A percentile compares a stretch with the other conserved stretches of the same genome.
These are phyloP conservation scores for Notoglanidium macrostoma DNA, from an alignment of 2,797 vertebrate genomes.

Conservation along the genomic window DNA sequence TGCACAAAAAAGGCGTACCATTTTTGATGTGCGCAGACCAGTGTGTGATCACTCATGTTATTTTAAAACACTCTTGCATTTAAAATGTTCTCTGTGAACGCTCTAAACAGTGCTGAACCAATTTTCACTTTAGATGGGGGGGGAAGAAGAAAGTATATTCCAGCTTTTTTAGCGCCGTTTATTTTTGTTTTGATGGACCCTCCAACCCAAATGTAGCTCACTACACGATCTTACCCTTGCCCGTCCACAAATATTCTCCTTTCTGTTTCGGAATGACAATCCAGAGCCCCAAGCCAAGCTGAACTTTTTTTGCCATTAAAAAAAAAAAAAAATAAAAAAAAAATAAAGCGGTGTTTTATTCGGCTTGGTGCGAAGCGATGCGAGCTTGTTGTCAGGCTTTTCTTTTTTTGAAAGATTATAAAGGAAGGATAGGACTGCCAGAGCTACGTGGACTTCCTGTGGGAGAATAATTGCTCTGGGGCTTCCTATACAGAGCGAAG, in stretches of 20 bases:
- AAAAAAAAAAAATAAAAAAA: neutral
- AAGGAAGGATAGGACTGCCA: conserved; percentile 42
- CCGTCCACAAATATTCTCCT: conserved; percentile 28
- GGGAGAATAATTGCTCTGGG: conserved; percentile 62
- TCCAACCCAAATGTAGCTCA: conserved; percentile 8
- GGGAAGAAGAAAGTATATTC: neutral
- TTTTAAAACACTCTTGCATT: conserved; percentile 22
- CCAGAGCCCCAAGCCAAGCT: conserved; percentile 29
- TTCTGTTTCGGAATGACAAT: conserved; percentile 38
- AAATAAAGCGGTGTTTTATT: neutral
- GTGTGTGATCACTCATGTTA: conserved; percentile 3
- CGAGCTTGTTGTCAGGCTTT: conserved; percentile 48
- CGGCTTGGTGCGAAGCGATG: conserved; percentile 21
- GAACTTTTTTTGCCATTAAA: conserved; percentile 16
- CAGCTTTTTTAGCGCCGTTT: neutral
- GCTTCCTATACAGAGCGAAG: conserved; percentile 52
- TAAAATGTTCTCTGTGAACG: conserved; percentile 14
- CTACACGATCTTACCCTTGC: conserved; percentile 9
- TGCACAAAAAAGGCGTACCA: neutral
- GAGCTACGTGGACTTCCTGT: conserved; percentile 35
- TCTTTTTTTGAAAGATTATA: conserved; percentile 47
- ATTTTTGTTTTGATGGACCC: conserved; percentile 17
- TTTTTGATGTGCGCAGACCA: conserved; percentile 10
- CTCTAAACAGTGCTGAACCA: neutral
- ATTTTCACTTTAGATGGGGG: neutral